A percentile compares a stretch with the other conserved stretches of the same genome.
These are phyloP conservation scores for Drosophila kanekoi DNA, from an alignment of 2,888 invertebrate species.

Conservation along the genomic window DNA sequence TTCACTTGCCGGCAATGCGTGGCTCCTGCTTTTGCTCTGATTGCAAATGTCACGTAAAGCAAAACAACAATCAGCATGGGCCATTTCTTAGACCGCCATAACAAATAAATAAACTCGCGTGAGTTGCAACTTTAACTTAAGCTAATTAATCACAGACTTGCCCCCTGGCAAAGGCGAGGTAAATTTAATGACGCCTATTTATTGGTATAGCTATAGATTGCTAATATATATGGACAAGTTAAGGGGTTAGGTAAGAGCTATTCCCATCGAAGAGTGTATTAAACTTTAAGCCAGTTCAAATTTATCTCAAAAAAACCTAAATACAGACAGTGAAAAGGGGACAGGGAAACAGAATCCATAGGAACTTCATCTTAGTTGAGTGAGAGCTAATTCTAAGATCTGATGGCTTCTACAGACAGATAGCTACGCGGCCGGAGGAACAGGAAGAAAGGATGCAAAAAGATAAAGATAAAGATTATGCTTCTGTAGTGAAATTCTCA, in stretches of 20 bases:
- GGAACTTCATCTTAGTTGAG: too few species aligned
- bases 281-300: too few species aligned
- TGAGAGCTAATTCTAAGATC: too few species aligned
- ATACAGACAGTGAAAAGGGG: too few species aligned
- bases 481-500: not conserved
- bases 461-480: not conserved
- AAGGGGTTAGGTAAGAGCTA: too few species aligned
- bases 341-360: too few species aligned
- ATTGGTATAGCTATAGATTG: not conserved
- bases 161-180: not conserved
- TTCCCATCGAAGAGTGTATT: too few species aligned
- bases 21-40: slow-evolving; percentile 45
- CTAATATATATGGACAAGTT: too few species aligned
- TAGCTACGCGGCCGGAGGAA: too few species aligned
- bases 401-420: too few species aligned
- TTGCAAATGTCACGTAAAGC: slow-evolving; percentile 49
- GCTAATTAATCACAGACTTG: slow-evolving; percentile 39
- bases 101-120: slow-evolving; percentile 27
- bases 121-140: slow-evolving; percentile 31
- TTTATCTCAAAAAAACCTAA: too few species aligned
- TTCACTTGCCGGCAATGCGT: slow-evolving; percentile 69
- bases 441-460: not conserved
- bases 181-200: slow-evolving; percentile 10
- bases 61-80: slow-evolving; percentile 28
- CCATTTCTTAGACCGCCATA: slow-evolving; percentile 21